Conservation (phyloP, 2,888 invertebrate species). For the Amblyteles armatorius region DNA sequence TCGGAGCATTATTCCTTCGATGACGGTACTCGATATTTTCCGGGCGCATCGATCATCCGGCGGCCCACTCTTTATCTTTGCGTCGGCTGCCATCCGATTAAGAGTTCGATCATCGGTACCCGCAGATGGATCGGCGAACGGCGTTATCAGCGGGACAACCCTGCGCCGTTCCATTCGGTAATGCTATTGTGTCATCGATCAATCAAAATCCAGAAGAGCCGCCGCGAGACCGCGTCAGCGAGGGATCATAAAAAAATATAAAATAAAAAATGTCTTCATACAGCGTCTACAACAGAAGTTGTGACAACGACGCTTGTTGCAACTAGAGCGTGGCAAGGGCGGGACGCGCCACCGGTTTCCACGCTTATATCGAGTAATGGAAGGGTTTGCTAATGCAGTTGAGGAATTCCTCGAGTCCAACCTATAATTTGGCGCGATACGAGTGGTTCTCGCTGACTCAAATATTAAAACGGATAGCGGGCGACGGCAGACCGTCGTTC, state of each 20-base stretch:
- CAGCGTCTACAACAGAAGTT: not conserved
- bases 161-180: not conserved
- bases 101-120: constrained; percentile 4
- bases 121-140: constrained; percentile 4
- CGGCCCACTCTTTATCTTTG: not conserved
- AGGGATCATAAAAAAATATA: not conserved
- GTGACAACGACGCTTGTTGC: not conserved
- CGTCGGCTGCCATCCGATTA: not conserved
- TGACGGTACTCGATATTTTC: not conserved
- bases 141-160: not conserved
- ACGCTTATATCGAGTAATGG: not conserved
- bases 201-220: not conserved
- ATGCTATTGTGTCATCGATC: not conserved
- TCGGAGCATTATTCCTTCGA: not conserved
- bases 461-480: not conserved
- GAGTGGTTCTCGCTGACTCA: constrained; percentile 1
- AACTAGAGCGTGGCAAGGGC: not conserved
- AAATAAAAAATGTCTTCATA: not conserved
- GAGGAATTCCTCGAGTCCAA: not conserved
- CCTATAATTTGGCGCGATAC: not conserved
- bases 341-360: not conserved
- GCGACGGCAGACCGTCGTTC: not conserved
- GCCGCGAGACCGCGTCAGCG: not conserved
- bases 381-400: not conserved
- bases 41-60: not conserved